A percentile compares a stretch with the other conserved stretches of the same genome.
Conservation (phyloP, 2,888 invertebrate genomes). For the Unio pictorum region DNA sequence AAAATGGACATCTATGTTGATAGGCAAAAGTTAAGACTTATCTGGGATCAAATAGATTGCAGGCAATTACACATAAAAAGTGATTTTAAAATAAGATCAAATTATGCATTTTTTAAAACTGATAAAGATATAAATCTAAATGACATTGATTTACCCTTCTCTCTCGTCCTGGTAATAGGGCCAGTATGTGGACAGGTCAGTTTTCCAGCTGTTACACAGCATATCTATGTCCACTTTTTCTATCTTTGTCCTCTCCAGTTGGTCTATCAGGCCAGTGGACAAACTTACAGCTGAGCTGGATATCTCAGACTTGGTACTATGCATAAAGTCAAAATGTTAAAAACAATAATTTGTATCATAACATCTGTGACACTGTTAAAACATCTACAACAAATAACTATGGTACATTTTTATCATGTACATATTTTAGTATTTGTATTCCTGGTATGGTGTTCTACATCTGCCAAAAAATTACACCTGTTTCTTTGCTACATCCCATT, state of each 20-base stretch:
- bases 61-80: too few relatives aligned
- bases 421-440: too few relatives aligned
- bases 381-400: too few relatives aligned
- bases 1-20: too few relatives aligned
- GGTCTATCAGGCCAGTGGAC: conserved; percentile 66
- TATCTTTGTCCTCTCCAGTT: conserved; percentile 45
- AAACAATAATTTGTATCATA: neutral
- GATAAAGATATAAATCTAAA: neutral
- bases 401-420: too few relatives aligned
- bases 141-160: conserved; percentile 13
- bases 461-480: too few relatives aligned
- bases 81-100: too few relatives aligned
- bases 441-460: too few relatives aligned
- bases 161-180: conserved; percentile 46
- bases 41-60: too few relatives aligned
- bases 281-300: conserved; percentile 65
- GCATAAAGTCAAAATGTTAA: conserved; percentile 4
- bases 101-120: neutral
- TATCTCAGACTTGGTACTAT: conserved; percentile 46
- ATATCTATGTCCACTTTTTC: conserved; percentile 43
- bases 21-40: too few relatives aligned
- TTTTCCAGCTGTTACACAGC: conserved; percentile 38
- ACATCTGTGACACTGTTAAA: too few relatives aligned
- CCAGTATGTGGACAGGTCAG: conserved; percentile 45
- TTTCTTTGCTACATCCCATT: too few relatives aligned